Evolutionary conservation across 2,888 invertebrate species (phyloP).

Genomic region (Spatulosminthurus flaviceps): DNA sequence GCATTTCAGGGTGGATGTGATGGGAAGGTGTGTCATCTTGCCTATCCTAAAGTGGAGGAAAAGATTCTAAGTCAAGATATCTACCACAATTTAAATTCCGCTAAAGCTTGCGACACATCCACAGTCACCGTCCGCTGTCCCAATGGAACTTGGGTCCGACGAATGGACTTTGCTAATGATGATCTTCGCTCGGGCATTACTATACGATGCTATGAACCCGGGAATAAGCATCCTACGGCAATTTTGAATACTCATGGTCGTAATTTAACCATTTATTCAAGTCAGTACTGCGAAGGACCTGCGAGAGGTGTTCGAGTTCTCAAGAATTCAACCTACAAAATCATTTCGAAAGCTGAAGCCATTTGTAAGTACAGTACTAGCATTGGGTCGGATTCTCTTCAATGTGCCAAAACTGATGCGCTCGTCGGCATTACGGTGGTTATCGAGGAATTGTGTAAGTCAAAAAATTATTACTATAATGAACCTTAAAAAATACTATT

Average conservation of each 20-base stretch:
- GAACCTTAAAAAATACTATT: not conserved
- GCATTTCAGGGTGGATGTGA: not conserved
- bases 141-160: not conserved
- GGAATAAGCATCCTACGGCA: not conserved
- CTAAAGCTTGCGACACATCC: not conserved
- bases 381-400: not conserved
- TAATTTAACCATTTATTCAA: not conserved
- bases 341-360: not conserved
- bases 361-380: not conserved
- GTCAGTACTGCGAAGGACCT: not conserved
- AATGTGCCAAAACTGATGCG: constrained; percentile 7
- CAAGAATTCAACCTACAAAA: not conserved
- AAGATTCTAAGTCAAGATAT: not conserved
- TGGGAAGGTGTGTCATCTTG: not conserved
- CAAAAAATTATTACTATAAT: not conserved
- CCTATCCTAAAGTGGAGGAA: not conserved
- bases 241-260: not conserved
- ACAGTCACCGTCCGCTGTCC: not conserved
- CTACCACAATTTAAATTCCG: constrained; percentile 8
- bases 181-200: not conserved
- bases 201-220: not conserved
- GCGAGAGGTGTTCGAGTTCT: not conserved
- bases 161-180: not conserved
- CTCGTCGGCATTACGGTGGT: not conserved
- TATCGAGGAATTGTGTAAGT: not conserved